These are phyloP conservation scores for Podarcis siculus DNA, from an alignment of 2,797 vertebrate genomes.

Conservation along the genomic window DNA sequence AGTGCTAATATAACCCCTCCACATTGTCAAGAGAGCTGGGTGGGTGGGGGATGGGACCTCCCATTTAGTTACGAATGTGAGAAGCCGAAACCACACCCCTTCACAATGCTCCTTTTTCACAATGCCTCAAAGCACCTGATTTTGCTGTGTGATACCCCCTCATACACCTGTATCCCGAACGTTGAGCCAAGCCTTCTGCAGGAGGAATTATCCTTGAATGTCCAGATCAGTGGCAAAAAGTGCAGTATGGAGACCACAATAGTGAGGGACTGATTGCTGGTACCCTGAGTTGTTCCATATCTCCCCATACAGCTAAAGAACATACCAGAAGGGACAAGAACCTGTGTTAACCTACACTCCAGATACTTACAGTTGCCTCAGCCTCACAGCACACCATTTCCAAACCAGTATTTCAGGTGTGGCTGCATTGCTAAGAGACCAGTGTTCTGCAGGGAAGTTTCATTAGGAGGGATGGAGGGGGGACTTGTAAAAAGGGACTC, in stretches of 20 bases:
- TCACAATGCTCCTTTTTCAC: too few species aligned
- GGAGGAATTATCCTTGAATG: neutral
- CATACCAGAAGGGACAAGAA: conserved; percentile 43
- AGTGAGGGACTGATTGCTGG: neutral
- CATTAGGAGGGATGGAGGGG: conserved; percentile 27
- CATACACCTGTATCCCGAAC: too few species aligned
- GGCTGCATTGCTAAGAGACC: conserved; percentile 53
- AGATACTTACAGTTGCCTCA: conserved; percentile 63
- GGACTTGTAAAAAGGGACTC: conserved; percentile 49
- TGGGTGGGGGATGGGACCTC: too few species aligned
- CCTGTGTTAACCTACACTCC: conserved; percentile 51
- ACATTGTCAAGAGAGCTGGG: too few species aligned
- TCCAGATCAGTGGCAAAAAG: neutral
- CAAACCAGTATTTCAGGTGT: conserved; percentile 76
- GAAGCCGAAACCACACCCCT: too few species aligned
- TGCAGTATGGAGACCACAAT: neutral
- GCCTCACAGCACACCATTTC: neutral
- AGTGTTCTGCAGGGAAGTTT: conserved; percentile 40
- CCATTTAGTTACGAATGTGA: too few species aligned
- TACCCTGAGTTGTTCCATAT: conserved; percentile 23
- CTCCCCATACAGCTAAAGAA: conserved; percentile 4
- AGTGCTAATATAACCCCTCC: too few species aligned
- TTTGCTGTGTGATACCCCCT: too few species aligned
- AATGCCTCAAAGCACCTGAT: too few species aligned
- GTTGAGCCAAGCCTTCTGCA: too few species aligned